A percentile compares a stretch with the other conserved stretches of the same genome.
Evolutionary conservation across 2,113 vertebrate genomes (phyloP).

Genomic region (Amphiprion percula): DNA sequence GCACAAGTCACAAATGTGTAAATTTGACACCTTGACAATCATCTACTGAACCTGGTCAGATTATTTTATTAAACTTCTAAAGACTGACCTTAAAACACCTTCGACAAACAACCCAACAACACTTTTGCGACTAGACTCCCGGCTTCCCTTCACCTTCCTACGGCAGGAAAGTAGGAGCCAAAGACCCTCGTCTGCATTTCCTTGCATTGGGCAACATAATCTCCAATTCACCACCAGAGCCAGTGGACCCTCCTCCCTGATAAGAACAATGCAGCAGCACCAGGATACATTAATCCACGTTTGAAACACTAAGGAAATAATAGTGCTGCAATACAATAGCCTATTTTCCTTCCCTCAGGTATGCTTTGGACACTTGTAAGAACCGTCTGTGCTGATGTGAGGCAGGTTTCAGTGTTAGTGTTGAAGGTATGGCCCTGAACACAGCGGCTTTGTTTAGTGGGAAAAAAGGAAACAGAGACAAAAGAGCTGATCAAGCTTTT

Average conservation of each 20-base stretch:
- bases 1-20: no score
- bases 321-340: conserved; percentile 83
- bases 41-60: no score
- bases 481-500: conserved; percentile 37
- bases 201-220: conserved; percentile 60
- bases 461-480: conserved; percentile 51
- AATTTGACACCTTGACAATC: no score
- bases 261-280: conserved; percentile 75
- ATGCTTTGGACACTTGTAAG: conserved; percentile 47
- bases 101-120: conserved; percentile 9
- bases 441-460: conserved; percentile 27
- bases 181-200: conserved; percentile 63
- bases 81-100: background rate
- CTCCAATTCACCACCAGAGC: conserved; percentile 61
- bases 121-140: conserved; percentile 15
- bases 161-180: conserved; percentile 75
- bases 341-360: conserved; percentile 75
- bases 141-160: conserved; percentile 62
- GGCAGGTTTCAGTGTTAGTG: background rate
- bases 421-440: conserved; percentile 35
- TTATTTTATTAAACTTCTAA: background rate
- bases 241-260: conserved; percentile 51
- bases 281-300: conserved; percentile 81
- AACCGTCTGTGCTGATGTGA: conserved; percentile 40
- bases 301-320: conserved; percentile 86